Conservation (phyloP, 1,140 invertebrate genomes). For the Drosophila grimshawi region DNA sequence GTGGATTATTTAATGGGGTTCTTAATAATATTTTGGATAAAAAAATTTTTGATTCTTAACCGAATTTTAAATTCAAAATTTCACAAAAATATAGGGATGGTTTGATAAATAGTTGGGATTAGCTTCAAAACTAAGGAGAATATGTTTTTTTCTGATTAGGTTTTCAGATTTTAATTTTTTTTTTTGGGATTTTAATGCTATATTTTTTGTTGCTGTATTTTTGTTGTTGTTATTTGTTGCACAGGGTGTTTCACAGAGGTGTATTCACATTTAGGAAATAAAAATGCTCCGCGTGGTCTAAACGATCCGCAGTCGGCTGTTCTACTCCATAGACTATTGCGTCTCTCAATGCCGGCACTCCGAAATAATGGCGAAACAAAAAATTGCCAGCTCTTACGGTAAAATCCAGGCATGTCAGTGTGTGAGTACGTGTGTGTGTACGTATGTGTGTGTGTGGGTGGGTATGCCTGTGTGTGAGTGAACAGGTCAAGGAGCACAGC, state of each 20-base stretch:
- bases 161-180: no score
- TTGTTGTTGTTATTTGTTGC: slow-evolving; percentile 6
- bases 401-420: slow-evolving; percentile 36
- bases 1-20: no score
- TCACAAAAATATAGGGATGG: no score
- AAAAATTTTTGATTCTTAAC: no score
- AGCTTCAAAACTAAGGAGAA: no score
- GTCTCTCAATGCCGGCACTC: slow-evolving; percentile 55
- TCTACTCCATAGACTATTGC: slow-evolving; percentile 79
- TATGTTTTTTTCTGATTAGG: no score
- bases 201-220: not conserved
- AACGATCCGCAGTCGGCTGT: slow-evolving; percentile 78
- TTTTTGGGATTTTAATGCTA: not conserved
- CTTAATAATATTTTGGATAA: no score
- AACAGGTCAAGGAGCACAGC: slow-evolving; percentile 35
- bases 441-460: slow-evolving; percentile 5
- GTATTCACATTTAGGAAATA: slow-evolving; percentile 77
- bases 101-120: no score
- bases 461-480: not conserved
- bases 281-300: slow-evolving; percentile 73
- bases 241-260: slow-evolving; percentile 27
- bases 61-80: no score
- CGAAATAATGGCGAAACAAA: slow-evolving; percentile 75
- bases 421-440: slow-evolving; percentile 17
- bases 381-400: slow-evolving; percentile 58